Base-by-base conservation (phyloP, 2,888 invertebrate species). In the Lysandra bellargus region DNA sequence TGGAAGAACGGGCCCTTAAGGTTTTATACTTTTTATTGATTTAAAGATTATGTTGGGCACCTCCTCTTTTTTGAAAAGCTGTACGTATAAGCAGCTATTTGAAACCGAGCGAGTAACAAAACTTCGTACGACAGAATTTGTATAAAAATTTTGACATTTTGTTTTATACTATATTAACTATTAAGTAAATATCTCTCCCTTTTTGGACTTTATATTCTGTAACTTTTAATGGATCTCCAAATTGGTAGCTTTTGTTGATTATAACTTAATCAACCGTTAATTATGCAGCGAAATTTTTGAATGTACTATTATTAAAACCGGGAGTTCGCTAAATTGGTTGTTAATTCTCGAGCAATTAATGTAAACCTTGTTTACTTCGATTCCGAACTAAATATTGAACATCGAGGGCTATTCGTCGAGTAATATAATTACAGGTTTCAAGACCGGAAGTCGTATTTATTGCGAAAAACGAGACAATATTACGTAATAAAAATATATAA, bases 281-380 rank as follows among this genome's bases (percentile, higher is more conserved):
- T 69, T 69, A 17, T 14, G 14, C 14, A 37, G 69, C 33, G 5
- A 33, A 69, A 74, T 44, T 74, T 74, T 74, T 44, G 44, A 74
- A 4, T 1, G 23, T 23, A n/a, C 7, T 44, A 74, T 44, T 74
- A 74, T 74, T 74, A 17, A 44, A 44, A 44, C 44, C 44, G 44
- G 23, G 23, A 74, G 74, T 37, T 69, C 9, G 40, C n/a, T 57
- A 33, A 76, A 76, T 76, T 76, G 76, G 14, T 53, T 76, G 57
- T 6, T 57, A 57, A 53, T 53, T 57, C 75, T 49, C 49, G 4
- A 49, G 23, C 23, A 30, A 76, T 76, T 76, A 57, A 33, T 76
- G 33, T 76, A 53, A 75, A 75, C 53, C 33, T 23, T 4, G 12
- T 75, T 75, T 44, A 44, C 23, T 40, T 23, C 30, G 12, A 49